A percentile compares a stretch with the other conserved stretches of the same genome.
Conservation (phyloP, 1,140 invertebrate species). For the Neodiprion lecontei region DNA sequence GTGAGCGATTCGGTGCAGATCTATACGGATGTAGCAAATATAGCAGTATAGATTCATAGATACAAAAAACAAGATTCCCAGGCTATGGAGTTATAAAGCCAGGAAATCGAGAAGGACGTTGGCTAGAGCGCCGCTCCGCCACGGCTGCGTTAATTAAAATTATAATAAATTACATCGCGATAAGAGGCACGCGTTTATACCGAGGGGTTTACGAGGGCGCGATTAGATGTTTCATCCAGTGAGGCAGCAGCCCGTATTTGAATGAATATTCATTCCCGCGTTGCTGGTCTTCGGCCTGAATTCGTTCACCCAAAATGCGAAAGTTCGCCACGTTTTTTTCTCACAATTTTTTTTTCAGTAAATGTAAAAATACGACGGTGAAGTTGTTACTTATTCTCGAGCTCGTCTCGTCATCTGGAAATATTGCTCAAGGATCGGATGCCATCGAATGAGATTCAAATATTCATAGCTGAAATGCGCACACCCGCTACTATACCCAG, state of each 20-base stretch:
- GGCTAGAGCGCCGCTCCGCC: background rate
- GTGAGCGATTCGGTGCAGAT: too few relatives aligned
- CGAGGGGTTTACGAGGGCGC: conserved; percentile 31
- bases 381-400: background rate
- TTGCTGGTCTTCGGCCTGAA: background rate
- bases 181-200: conserved; percentile 32
- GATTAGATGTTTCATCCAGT: conserved; percentile 20
- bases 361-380: background rate
- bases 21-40: too few relatives aligned
- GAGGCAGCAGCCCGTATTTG: background rate
- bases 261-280: conserved; percentile 34
- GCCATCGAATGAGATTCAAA: background rate
- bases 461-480: background rate
- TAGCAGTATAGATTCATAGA: too few relatives aligned
- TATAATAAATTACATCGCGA: conserved; percentile 31
- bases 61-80: too few relatives aligned
- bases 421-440: background rate
- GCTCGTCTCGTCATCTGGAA: background rate
- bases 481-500: too few relatives aligned
- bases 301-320: background rate
- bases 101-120: background rate
- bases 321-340: too few relatives aligned
- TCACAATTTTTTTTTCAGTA: too few relatives aligned
- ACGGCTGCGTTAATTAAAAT: conserved; percentile 25
- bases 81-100: background rate